Evolutionary conservation across 2,888 invertebrate genomes (phyloP), one percentile per base, ranked within the genome.

Genomic region (Matsumyia berberina): DNA sequence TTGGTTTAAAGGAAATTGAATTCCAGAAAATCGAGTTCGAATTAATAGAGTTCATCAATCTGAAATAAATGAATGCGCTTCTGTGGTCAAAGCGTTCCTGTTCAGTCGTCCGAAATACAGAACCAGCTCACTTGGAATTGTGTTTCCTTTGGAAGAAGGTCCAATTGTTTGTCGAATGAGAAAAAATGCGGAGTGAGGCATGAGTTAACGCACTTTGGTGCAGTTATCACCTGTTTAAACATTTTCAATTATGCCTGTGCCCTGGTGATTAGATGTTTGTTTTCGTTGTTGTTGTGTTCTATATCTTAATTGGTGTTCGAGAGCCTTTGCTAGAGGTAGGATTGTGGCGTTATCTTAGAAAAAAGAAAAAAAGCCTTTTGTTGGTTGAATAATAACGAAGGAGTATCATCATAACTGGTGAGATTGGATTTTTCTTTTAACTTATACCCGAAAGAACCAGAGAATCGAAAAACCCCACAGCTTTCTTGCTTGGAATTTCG

Each of bases 201-300:
- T 51, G 15, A 46, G 44, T 66, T 53, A 51, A 66, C 44, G 66
- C n/a, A n/a, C n/a, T n/a, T n/a, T 53, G 37, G 58, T 73, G 60
- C n/a, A 39, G 44, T 60, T 73, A 69, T 70, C 51, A 70, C 57
- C 69, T 81, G 55, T 55, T 69, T 42, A 64, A 74, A 70, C 12
- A 62, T n/a, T 37, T 44, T 31, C 19, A 15, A 12, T 19, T 19
- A 11, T 67, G 37, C 44, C 9, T 57, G 55, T 62, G 46, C 57
- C 4, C 49, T 51, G 15, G 29, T 74, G 60, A 69, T 74, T 74
- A 58, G 33, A 31, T 64, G 49, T 64, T 72, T 79, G 53, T 19
- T 11, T 46, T 57, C 49, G n/a, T 64, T 42, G 39, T 57, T 70
- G 44, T 39, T 58, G 44, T 39, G 11, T 19, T 12, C 11, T 60